Conservation (phyloP, 2,888 invertebrate species). For the Lomographa bimaculata region DNA sequence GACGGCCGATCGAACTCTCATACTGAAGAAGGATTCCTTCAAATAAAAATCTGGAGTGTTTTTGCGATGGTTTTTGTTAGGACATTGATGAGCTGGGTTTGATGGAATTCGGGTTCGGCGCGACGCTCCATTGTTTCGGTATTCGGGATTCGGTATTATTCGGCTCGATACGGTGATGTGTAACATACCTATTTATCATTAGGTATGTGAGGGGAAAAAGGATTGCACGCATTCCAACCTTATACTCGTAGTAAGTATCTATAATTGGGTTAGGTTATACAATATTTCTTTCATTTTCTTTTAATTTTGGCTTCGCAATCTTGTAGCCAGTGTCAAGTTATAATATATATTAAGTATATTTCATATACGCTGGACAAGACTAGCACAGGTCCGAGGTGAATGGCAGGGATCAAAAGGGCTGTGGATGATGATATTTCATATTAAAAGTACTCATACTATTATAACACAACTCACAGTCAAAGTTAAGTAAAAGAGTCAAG, state of each 20-base stretch:
- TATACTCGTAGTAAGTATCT: too few species aligned
- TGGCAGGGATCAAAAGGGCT: too few species aligned
- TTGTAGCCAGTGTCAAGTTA: too few species aligned
- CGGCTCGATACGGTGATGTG: conserved; percentile 14
- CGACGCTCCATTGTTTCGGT: conserved; percentile 51
- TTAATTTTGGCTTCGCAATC: too few species aligned
- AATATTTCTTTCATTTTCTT: not conserved
- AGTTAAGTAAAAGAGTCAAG: too few species aligned
- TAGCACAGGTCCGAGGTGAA: too few species aligned
- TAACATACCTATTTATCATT: conserved; percentile 32
- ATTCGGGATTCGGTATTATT: conserved; percentile 6
- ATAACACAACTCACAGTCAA: too few species aligned
- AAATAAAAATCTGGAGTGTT: conserved; percentile 77
- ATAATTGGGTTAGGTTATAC: conserved; percentile 12
- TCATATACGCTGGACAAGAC: too few species aligned
- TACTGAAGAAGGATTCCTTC: conserved; percentile 76
- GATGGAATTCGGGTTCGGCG: conserved; percentile 64
- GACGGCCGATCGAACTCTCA: conserved; percentile 60
- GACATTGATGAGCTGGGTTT: conserved; percentile 74
- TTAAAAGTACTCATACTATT: too few species aligned
- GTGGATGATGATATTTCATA: too few species aligned
- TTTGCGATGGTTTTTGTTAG: conserved; percentile 73
- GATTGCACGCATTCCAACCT: conserved; percentile 30
- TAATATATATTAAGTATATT: too few species aligned
- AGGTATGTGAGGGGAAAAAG: conserved; percentile 24